Percentiles rank a stretch among this genome's conserved stretches.
Evolutionary conservation across 2,113 vertebrate genomes (phyloP).

Genomic region (Urocolius indicus): DNA sequence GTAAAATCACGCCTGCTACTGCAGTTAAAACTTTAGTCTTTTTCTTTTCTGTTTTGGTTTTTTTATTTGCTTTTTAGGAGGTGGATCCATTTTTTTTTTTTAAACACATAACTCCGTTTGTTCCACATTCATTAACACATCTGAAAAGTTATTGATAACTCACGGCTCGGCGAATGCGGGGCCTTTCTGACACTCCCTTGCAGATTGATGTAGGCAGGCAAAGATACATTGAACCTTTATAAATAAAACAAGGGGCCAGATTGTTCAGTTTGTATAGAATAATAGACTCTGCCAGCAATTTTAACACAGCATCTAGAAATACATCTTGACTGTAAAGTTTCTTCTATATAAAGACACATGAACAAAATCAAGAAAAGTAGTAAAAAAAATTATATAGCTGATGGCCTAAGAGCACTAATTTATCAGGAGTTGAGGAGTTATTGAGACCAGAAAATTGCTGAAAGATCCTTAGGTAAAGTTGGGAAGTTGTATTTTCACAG

Average conservation of each 20-base stretch:
- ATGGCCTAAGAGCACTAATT: constrained; percentile 31
- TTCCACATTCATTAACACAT: constrained; percentile 89
- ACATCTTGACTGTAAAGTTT: constrained; percentile 80
- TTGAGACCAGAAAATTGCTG: neutral
- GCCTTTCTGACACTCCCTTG: constrained; percentile 90
- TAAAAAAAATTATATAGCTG: neutral
- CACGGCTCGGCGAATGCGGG: constrained; percentile 89
- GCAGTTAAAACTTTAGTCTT: constrained; percentile 50
- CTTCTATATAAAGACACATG: constrained; percentile 76
- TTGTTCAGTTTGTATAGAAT: constrained; percentile 89
- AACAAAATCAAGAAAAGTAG: constrained; percentile 70
- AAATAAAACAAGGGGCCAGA: constrained; percentile 92
- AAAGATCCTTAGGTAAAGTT: neutral
- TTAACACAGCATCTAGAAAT: constrained; percentile 86
- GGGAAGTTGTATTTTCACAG: neutral
- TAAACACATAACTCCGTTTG: constrained; percentile 81
- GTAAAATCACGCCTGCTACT: constrained; percentile 79
- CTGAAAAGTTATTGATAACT: constrained; percentile 89
- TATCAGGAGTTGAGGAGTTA: constrained; percentile 18
- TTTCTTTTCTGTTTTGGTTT: neutral
- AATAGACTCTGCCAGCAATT: constrained; percentile 85
- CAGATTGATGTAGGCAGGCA: constrained; percentile 90
- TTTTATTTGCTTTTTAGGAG: neutral
- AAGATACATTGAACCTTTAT: constrained; percentile 92
- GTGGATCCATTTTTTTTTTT: constrained; percentile 64